Evolutionary conservation across 2,113 vertebrate species (phyloP).

Genomic region (Antigone vipio): DNA sequence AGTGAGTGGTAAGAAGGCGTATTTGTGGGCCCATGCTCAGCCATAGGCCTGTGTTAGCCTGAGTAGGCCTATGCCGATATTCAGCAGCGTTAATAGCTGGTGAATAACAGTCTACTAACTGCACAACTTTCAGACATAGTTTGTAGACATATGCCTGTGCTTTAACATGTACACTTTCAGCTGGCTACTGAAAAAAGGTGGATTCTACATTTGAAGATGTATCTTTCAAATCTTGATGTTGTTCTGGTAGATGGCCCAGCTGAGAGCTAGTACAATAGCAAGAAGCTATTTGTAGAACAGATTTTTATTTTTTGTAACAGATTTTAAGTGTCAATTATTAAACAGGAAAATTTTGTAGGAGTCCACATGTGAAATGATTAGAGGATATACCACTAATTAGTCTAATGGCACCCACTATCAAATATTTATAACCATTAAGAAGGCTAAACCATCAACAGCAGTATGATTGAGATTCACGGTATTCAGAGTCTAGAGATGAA

Average conservation of each 20-base stretch:
- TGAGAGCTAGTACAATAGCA: neutral
- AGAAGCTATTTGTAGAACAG: neutral
- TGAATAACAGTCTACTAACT: neutral
- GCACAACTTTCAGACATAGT: neutral
- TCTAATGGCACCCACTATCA: neutral
- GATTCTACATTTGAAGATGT: neutral
- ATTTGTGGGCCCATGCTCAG: neutral
- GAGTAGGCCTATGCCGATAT: neutral
- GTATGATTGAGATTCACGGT: neutral
- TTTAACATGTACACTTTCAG: neutral
- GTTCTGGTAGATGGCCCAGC: neutral
- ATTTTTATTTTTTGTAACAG: neutral
- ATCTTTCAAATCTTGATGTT: neutral
- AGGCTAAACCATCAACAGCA: neutral
- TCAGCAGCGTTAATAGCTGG: neutral
- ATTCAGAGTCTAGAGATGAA: neutral
- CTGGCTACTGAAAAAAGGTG: neutral
- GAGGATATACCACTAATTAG: neutral
- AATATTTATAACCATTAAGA: conserved; percentile 27
- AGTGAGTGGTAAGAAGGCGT: neutral
- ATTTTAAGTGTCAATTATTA: conserved; percentile 1
- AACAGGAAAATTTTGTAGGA: neutral
- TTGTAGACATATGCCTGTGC: neutral
- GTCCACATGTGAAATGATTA: neutral
- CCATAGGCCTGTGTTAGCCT: neutral